Conservation (phyloP, 2,797 vertebrate species). For the Hafferia zeledoni region DNA sequence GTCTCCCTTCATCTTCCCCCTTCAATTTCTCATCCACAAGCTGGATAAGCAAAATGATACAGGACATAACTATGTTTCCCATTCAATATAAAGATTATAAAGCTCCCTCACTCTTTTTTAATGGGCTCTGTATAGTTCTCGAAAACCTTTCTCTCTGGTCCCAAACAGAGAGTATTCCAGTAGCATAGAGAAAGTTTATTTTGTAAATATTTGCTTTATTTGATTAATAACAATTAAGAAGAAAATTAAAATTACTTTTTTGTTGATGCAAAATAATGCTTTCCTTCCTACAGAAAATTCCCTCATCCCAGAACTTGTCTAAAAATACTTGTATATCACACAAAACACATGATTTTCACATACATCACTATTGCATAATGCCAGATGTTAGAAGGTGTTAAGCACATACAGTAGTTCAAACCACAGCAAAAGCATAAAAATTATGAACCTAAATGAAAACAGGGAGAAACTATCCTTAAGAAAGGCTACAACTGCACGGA, state of each 20-base stretch:
- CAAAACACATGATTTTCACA: not conserved
- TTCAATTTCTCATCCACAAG: not conserved
- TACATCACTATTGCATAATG: not conserved
- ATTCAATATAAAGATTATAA: not conserved
- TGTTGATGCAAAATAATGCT: not conserved
- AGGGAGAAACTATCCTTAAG: conserved; percentile 10
- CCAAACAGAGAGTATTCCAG: not conserved
- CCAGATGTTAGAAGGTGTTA: not conserved
- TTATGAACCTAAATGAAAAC: not conserved
- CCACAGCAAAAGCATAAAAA: not conserved
- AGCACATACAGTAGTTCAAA: not conserved
- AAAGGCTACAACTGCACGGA: not conserved
- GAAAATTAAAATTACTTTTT: not conserved
- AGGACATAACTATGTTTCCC: not conserved
- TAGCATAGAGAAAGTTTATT: not conserved
- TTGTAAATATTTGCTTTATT: not conserved
- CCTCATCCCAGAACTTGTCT: not conserved
- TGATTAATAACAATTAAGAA: not conserved
- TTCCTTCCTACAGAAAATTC: not conserved
- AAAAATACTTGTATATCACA: not conserved
- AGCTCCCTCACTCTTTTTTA: not conserved
- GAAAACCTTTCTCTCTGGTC: not conserved
- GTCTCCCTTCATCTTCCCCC: not conserved
- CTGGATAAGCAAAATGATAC: not conserved
- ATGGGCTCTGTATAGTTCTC: not conserved